These are phyloP conservation scores for Acanthochromis polyacanthus DNA, from an alignment of 2,113 vertebrate species.

Conservation along the genomic window DNA sequence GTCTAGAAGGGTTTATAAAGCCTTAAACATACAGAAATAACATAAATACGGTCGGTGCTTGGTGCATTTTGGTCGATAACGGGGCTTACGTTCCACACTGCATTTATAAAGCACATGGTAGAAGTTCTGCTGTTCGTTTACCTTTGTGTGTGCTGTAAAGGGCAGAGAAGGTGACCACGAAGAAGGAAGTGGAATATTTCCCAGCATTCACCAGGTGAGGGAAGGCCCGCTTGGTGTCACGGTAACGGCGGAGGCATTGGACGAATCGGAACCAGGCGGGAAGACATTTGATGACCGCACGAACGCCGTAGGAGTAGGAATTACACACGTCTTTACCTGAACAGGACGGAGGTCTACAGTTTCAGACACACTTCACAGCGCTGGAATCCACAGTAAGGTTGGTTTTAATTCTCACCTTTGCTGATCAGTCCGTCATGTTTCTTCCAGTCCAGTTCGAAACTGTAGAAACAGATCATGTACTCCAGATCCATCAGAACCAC, in stretches of 20 bases:
- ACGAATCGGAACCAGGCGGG: constrained; percentile 98
- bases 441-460: constrained; percentile 94
- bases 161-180: constrained; percentile 95
- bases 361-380: background rate
- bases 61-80: too few relatives aligned
- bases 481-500: constrained; percentile 97
- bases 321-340: constrained; percentile 84
- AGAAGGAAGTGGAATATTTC: constrained; percentile 99
- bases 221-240: constrained; percentile 97
- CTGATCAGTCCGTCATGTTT: constrained; percentile 83
- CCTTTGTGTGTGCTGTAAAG: constrained; percentile 92
- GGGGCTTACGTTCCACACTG: too few relatives aligned
- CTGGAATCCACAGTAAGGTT: background rate
- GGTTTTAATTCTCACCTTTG: constrained; percentile 29
- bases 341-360: background rate
- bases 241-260: constrained; percentile 98
- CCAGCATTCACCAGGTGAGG: constrained; percentile 97
- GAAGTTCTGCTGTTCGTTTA: too few relatives aligned
- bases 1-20: too few relatives aligned
- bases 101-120: too few relatives aligned
- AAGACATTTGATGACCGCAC: constrained; percentile 97
- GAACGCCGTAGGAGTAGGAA: constrained; percentile 95
- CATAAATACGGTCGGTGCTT: too few relatives aligned
- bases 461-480: constrained; percentile 99
- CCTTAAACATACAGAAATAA: too few relatives aligned